Evolutionary conservation across 1,140 invertebrate species (phyloP).

Genomic region (Pseudobourletiella spinata): DNA sequence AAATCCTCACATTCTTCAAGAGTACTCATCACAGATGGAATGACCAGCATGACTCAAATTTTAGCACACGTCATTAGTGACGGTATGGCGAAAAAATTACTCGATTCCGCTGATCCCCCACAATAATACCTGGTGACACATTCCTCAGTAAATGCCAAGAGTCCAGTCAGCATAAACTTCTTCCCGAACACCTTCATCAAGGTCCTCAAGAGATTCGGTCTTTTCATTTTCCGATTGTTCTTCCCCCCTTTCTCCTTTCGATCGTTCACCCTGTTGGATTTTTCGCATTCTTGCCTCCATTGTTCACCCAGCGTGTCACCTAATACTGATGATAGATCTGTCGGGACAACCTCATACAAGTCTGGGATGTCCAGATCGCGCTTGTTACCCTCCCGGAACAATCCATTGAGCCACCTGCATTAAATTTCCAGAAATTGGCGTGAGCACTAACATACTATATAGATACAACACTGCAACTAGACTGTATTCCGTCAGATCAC

Average conservation of each 20-base stretch:
- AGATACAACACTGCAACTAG: too few species aligned
- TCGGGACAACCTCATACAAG: slow-evolving; percentile 36
- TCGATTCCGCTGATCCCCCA: too few species aligned
- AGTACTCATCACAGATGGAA: not conserved
- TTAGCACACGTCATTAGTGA: not conserved
- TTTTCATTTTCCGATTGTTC: slow-evolving; percentile 16
- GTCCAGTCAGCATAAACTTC: slow-evolving; percentile 41
- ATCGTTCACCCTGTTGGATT: slow-evolving; percentile 13
- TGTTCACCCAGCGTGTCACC: slow-evolving; percentile 34
- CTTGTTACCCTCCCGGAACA: slow-evolving; percentile 35
- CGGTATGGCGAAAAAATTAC: too few species aligned
- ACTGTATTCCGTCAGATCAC: too few species aligned
- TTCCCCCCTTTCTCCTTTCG: not conserved
- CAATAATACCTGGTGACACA: slow-evolving; percentile 27
- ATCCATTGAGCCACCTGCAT: slow-evolving; percentile 36
- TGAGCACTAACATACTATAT: too few species aligned
- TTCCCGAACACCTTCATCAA: slow-evolving; percentile 40
- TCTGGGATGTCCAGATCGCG: slow-evolving; percentile 38
- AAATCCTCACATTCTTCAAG: not conserved
- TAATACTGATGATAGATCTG: slow-evolving; percentile 15
- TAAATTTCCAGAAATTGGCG: too few species aligned
- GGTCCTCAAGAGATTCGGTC: slow-evolving; percentile 39
- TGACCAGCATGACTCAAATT: slow-evolving; percentile 14
- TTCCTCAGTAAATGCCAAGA: slow-evolving; percentile 42
- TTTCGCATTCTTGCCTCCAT: slow-evolving; percentile 42